Evolutionary conservation across 2,797 vertebrate species (phyloP).

Genomic region (Melanotaenia trifasciata): DNA sequence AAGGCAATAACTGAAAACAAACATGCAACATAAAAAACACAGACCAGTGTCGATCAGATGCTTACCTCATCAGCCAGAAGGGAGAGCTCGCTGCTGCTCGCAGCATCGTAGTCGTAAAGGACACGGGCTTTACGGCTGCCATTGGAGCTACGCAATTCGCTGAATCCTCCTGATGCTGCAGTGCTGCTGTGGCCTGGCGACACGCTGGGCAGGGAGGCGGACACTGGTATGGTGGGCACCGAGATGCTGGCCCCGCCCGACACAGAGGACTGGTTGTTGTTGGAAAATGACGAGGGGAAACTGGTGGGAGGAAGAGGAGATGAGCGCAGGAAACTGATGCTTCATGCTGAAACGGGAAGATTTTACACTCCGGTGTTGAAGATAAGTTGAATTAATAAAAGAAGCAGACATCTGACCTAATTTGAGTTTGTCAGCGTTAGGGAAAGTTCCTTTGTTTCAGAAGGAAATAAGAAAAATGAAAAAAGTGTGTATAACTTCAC

Average conservation of each 20-base stretch:
- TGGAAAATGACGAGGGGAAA: constrained; percentile 93
- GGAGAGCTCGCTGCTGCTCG: constrained; percentile 96
- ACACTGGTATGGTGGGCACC: constrained; percentile 84
- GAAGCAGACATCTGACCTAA: not conserved
- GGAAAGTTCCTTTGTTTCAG: too few species aligned
- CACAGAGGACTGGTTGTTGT: constrained; percentile 92
- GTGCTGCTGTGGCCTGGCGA: constrained; percentile 77
- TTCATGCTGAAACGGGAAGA: not conserved
- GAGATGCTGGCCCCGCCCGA: constrained; percentile 84
- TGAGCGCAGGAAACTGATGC: not conserved
- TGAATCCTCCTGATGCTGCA: constrained; percentile 86
- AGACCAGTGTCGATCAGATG: too few species aligned
- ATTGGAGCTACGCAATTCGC: constrained; percentile 88
- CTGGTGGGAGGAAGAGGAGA: constrained; percentile 71
- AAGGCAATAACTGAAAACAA: too few species aligned
- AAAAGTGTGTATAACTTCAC: too few species aligned
- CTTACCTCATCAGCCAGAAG: constrained; percentile 97
- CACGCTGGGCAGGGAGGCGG: constrained; percentile 86
- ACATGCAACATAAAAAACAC: not conserved
- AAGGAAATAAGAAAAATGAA: not conserved
- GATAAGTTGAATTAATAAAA: not conserved
- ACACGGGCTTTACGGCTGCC: constrained; percentile 95
- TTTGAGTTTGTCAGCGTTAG: constrained; percentile 1
- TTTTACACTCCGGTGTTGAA: too few species aligned
- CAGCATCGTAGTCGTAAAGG: constrained; percentile 97